Evolutionary conservation across 1,140 invertebrate genomes (phyloP).

Genomic region (Megalopta genalis): DNA sequence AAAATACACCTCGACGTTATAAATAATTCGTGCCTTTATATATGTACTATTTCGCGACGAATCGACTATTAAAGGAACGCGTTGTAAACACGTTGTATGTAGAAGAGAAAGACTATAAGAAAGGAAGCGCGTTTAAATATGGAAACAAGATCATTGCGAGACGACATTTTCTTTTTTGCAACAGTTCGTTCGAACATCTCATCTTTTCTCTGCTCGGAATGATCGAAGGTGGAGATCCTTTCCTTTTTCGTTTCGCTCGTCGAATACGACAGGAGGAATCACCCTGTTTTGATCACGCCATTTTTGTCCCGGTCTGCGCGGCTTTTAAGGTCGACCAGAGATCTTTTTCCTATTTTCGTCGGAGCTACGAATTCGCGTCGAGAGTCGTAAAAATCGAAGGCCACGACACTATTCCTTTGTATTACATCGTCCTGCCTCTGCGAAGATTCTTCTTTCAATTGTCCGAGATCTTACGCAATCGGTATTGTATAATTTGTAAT

Average conservation of each 20-base stretch:
- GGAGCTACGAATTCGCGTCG: neutral
- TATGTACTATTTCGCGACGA: too few relatives aligned
- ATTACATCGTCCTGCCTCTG: neutral
- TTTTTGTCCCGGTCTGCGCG: neutral
- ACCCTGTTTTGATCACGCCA: neutral
- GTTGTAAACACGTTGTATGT: neutral
- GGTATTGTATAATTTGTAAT: neutral
- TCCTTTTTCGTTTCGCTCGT: neutral
- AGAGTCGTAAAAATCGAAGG: conserved; percentile 20
- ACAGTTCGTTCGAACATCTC: neutral
- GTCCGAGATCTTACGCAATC: neutral
- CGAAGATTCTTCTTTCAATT: neutral
- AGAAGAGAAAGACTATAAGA: neutral
- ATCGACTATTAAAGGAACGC: too few relatives aligned
- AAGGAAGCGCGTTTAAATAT: neutral
- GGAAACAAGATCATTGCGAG: neutral
- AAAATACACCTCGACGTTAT: too few relatives aligned
- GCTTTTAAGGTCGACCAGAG: neutral
- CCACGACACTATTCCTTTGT: conserved; percentile 7
- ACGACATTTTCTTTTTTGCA: neutral
- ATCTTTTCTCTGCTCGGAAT: neutral
- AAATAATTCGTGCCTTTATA: too few relatives aligned
- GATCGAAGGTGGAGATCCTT: neutral
- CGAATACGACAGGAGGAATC: neutral
- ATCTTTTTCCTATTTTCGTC: neutral